Conservation (phyloP, 2,797 vertebrate species). For the Enoplosus armatus region DNA sequence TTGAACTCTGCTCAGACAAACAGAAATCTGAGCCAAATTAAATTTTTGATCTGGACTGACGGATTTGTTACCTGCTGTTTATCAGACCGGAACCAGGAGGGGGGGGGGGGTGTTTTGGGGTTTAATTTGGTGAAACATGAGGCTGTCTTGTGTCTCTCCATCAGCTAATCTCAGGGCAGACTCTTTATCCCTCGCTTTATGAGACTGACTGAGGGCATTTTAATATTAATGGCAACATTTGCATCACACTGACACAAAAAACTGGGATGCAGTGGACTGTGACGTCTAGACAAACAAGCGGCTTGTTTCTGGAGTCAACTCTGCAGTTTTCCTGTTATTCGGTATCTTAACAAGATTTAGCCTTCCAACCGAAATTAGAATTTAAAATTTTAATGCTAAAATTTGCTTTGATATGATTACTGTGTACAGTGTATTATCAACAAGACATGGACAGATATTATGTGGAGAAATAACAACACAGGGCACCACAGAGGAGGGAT, state of each 20-base stretch:
- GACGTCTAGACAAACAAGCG: not conserved
- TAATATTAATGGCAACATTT: conserved; percentile 13
- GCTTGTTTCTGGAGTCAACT: not conserved
- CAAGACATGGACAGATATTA: not conserved
- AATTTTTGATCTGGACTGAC: not conserved
- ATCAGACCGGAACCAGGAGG: not conserved
- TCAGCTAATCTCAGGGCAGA: not conserved
- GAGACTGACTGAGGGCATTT: not conserved
- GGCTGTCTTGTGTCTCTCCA: not conserved
- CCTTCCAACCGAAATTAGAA: too few relatives aligned
- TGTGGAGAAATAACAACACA: not conserved
- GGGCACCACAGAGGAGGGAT: too few relatives aligned
- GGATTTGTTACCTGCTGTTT: not conserved
- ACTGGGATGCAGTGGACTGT: not conserved
- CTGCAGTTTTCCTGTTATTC: not conserved
- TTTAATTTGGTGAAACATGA: not conserved
- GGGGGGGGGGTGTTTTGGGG: not conserved
- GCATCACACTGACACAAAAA: conserved; percentile 1
- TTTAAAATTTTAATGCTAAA: too few relatives aligned
- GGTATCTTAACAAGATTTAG: not conserved
- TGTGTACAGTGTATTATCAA: not conserved
- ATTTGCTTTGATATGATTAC: too few relatives aligned
- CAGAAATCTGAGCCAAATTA: not conserved
- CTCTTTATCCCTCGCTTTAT: too few relatives aligned
- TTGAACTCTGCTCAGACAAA: not conserved